These are phyloP conservation scores for Arbacia lixula DNA, from an alignment of 53 echinoderm and acorn worm genomes.

Conservation along the genomic window DNA sequence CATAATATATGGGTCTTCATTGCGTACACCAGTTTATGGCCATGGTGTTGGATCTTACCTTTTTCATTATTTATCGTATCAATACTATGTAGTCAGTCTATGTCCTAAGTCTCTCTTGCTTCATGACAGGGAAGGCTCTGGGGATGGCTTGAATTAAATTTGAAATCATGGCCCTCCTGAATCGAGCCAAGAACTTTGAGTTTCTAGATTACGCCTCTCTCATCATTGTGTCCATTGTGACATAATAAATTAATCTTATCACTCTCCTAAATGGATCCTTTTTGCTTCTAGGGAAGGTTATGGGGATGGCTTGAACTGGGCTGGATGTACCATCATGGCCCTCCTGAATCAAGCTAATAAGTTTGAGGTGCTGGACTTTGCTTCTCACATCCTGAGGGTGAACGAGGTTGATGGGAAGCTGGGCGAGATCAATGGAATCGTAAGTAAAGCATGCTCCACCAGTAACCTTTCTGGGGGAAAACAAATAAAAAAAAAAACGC, in stretches of 20 bases:
- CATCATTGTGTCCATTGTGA: no score
- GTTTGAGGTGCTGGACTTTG: conserved; percentile 57
- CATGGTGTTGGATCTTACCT: no score
- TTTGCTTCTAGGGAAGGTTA: conserved; percentile 37
- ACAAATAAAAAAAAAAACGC: no score
- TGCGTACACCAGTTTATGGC: no score
- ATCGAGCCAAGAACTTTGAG: not conserved
- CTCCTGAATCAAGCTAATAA: conserved; percentile 36
- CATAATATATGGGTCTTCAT: no score
- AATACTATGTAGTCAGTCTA: no score
- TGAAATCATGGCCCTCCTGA: not conserved
- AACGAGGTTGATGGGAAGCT: conserved; percentile 47
- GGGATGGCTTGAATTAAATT: conserved; percentile 26
- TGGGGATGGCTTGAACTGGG: conserved; percentile 67
- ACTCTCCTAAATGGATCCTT: not conserved
- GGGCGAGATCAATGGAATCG: conserved; percentile 56
- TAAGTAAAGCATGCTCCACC: no score
- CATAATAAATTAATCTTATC: no score
- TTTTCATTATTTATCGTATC: no score
- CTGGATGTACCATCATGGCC: conserved; percentile 49
- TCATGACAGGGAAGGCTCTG: conserved; percentile 25
- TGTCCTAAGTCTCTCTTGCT: no score
- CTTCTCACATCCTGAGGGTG: conserved; percentile 44
- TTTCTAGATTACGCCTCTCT: not conserved
- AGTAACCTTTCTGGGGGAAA: no score